phyloP scores from a whole-genome alignment of 2,113 vertebrate species.

The Boleophthalmus pectinirostris region DNA sequence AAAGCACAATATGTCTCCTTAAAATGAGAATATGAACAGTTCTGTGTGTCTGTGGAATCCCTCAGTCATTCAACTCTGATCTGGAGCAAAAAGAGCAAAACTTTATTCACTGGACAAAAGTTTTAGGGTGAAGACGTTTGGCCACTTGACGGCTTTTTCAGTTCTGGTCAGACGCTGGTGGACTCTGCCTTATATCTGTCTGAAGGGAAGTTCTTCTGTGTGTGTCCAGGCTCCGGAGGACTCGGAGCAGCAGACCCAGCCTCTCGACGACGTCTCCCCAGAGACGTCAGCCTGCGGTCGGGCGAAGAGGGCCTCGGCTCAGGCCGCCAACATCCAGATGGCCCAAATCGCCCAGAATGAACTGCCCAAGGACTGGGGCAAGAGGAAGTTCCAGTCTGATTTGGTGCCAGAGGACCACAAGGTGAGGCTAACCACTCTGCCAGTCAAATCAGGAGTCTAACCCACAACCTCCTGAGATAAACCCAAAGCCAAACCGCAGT shows the following conservation, averaged over 20 bases:
- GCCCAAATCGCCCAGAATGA: slow-evolving; percentile 91
- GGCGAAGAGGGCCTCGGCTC: slow-evolving; percentile 88
- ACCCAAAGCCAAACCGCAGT: too few species aligned
- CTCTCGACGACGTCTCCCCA: slow-evolving; percentile 72
- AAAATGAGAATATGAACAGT: too few species aligned
- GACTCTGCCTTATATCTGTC: too few species aligned
- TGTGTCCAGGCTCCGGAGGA: slow-evolving; percentile 53
- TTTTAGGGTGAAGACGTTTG: too few species aligned
- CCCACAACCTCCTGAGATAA: not conserved
- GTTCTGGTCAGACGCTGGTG: too few species aligned
- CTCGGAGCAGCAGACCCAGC: slow-evolving; percentile 66
- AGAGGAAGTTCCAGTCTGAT: slow-evolving; percentile 92
- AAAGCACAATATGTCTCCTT: too few species aligned
- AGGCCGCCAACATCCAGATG: slow-evolving; percentile 90
- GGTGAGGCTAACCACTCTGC: slow-evolving; percentile 42
- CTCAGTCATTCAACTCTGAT: too few species aligned
- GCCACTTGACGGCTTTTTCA: too few species aligned
- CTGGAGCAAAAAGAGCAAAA: too few species aligned
- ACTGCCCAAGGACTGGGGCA: slow-evolving; percentile 92
- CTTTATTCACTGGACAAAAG: too few species aligned
- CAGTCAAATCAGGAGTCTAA: not conserved
- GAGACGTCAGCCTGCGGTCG: slow-evolving; percentile 78
- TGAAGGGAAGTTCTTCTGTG: too few species aligned
- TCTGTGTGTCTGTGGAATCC: too few species aligned
- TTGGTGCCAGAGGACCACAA: slow-evolving; percentile 91